phyloP scores from a whole-genome alignment of 2,888 invertebrate genomes.

The Artemia sinica region DNA sequence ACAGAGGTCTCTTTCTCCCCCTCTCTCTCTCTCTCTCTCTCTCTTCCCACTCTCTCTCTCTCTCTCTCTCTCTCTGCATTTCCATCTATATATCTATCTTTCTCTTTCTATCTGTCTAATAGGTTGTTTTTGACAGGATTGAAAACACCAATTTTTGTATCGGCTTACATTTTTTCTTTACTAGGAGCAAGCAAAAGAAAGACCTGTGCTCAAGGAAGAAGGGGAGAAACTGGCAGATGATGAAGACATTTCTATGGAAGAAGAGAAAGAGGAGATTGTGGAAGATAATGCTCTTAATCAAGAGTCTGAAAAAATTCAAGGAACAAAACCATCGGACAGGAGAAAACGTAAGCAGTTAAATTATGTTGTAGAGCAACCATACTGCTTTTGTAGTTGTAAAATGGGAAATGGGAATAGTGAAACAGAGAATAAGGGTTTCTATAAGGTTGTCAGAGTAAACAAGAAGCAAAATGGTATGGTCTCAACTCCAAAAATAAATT shows the following conservation, averaged over 20 bases:
- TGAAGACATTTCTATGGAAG: slow-evolving; percentile 35
- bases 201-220: slow-evolving; percentile 39
- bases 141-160: slow-evolving; percentile 19
- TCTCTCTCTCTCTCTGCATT: too few species aligned
- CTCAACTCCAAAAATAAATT: too few species aligned
- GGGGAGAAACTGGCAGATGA: slow-evolving; percentile 44
- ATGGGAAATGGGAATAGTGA: too few species aligned
- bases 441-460: too few species aligned
- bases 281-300: slow-evolving; percentile 34
- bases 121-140: too few species aligned
- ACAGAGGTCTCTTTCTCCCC: slow-evolving; percentile 33
- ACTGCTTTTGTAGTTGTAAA: background rate
- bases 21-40: too few species aligned
- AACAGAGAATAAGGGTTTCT: too few species aligned
- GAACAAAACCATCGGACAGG: background rate
- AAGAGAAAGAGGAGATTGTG: slow-evolving; percentile 32
- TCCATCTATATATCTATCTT: too few species aligned
- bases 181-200: slow-evolving; percentile 57
- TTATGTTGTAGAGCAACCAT: too few species aligned
- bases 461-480: too few species aligned
- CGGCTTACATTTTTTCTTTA: slow-evolving; percentile 21
- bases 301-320: slow-evolving; percentile 26
- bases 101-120: too few species aligned
- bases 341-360: slow-evolving; percentile 2
- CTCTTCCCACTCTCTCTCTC: too few species aligned